A percentile compares a stretch with the other conserved stretches of the same genome.
Conservation (phyloP, 2,888 invertebrate genomes). For the Bedellia somnulentella region DNA sequence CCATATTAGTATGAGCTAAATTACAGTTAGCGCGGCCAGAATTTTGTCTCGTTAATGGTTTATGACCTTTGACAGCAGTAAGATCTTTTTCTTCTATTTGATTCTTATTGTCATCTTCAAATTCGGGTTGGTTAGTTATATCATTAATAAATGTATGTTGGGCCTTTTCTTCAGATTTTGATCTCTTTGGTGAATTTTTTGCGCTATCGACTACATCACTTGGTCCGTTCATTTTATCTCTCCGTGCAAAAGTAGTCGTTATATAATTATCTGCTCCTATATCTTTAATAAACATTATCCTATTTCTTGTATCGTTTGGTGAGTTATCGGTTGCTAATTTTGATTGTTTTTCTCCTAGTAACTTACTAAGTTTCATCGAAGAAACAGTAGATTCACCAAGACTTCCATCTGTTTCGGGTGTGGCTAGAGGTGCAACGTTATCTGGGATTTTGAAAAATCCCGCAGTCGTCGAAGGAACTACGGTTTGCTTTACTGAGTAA, state of each 20-base stretch:
- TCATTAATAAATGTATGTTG: conserved; percentile 49
- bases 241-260: conserved; percentile 64
- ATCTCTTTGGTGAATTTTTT: conserved; percentile 35
- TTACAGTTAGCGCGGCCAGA: conserved; percentile 55
- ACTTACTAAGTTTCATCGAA: conserved; percentile 48
- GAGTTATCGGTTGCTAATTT: conserved; percentile 44
- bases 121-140: conserved; percentile 48
- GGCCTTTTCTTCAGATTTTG: conserved; percentile 50
- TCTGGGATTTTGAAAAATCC: conserved; percentile 44
- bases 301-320: conserved; percentile 49
- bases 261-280: conserved; percentile 76
- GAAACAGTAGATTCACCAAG: conserved; percentile 59
- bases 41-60: conserved; percentile 68
- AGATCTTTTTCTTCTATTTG: conserved; percentile 55
- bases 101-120: conserved; percentile 52
- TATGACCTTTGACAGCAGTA: conserved; percentile 62
- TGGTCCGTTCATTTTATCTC: conserved; percentile 29
- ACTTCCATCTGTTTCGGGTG: conserved; percentile 65
- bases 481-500: conserved; percentile 39
- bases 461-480: conserved; percentile 32
- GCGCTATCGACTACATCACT: conserved; percentile 28
- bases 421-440: conserved; percentile 59
- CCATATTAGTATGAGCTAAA: conserved; percentile 35
- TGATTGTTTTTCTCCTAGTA: conserved; percentile 39
- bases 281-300: conserved; percentile 64